Evolutionary conservation across 2,888 invertebrate genomes (phyloP), one percentile per base, ranked within the genome.

Genomic region (Rhorus exstirpatorius): DNA sequence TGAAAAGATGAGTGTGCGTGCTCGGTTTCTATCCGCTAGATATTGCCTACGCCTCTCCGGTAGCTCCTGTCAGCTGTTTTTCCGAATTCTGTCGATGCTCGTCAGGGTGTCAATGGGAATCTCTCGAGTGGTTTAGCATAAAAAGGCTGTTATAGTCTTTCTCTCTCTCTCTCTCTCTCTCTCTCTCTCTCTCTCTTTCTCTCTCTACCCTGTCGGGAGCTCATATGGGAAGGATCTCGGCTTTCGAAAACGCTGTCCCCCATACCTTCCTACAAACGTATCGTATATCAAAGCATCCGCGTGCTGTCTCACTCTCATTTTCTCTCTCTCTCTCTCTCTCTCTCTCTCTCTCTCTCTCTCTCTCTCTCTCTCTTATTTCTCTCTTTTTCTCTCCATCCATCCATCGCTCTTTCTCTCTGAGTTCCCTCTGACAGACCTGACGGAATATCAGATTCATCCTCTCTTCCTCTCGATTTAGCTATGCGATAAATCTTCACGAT

Each of bases 241-340:
- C 87, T 89, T 89, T 89, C 89, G 86, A 88, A 87, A 79, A 67
- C 84, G 86, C 86, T 86, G 83, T 85, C 84, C 84, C 83, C 88
- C 87, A 46, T 61, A 63, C 85, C 87, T 84, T 86, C 87, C 85
- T 87, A 88, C 87, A 90, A 88, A 89, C 87, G 89, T 90, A 90
- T 90, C 90, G 86, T 88, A 89, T 90, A 88, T 90, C 90, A 90
- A 90, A 90, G 90, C 88, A 75, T 88, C 72, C 79, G 72, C 26
- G 26, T 53, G 58, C 61, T 70, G 7, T 46, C 41, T 14, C 24
- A 26, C 44, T 63, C 44, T 44, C 21, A 35, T 12, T 58, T 14
- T n/a, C n/a, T n/a, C n/a, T n/a, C n/a, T n/a, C n/a, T n/a, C n/a
- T n/a, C n/a, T n/a, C n/a, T n/a, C n/a, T 31, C 19, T 63, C 17